These are phyloP conservation scores for Hippocampus zosterae DNA, from an alignment of 2,113 vertebrate genomes.

Conservation along the genomic window DNA sequence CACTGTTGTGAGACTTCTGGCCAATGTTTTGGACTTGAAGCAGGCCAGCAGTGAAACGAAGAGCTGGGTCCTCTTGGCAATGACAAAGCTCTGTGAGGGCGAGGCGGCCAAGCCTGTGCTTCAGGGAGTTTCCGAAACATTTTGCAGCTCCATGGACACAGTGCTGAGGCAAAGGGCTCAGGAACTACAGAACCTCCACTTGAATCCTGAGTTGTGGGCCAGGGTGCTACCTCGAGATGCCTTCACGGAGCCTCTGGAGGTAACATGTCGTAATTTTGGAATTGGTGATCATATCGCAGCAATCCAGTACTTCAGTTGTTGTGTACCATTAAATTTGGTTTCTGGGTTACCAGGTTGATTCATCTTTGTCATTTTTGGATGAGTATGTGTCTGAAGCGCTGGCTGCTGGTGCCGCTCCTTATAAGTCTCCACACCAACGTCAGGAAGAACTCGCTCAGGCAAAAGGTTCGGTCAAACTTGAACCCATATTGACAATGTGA, in stretches of 20 bases:
- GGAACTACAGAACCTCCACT: constrained; percentile 81
- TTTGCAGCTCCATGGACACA: constrained; percentile 80
- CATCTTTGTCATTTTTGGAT: constrained; percentile 94
- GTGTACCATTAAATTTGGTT: background rate
- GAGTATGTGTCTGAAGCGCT: constrained; percentile 91
- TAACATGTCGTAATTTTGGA: constrained; percentile 9
- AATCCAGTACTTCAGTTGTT: background rate
- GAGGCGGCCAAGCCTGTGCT: constrained; percentile 56
- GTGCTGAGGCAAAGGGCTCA: constrained; percentile 83
- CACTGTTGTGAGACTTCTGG: constrained; percentile 75
- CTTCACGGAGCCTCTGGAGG: constrained; percentile 51
- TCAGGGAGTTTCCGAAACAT: constrained; percentile 71
- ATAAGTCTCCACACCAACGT: constrained; percentile 92
- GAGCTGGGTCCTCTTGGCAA: constrained; percentile 83
- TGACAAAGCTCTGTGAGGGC: constrained; percentile 79
- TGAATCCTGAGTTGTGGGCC: constrained; percentile 74
- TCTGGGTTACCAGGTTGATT: constrained; percentile 80
- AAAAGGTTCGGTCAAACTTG: constrained; percentile 77
- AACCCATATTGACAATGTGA: constrained; percentile 8
- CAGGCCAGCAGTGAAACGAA: constrained; percentile 82
- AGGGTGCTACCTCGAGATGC: constrained; percentile 73
- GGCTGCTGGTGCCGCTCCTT: constrained; percentile 82
- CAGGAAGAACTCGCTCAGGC: constrained; percentile 85
- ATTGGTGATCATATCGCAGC: background rate
- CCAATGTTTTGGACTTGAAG: constrained; percentile 72